A percentile compares a stretch with the other conserved stretches of the same genome.
Evolutionary conservation across 2,113 vertebrate species (phyloP).

Genomic region (Gymnobelideus leadbeateri): DNA sequence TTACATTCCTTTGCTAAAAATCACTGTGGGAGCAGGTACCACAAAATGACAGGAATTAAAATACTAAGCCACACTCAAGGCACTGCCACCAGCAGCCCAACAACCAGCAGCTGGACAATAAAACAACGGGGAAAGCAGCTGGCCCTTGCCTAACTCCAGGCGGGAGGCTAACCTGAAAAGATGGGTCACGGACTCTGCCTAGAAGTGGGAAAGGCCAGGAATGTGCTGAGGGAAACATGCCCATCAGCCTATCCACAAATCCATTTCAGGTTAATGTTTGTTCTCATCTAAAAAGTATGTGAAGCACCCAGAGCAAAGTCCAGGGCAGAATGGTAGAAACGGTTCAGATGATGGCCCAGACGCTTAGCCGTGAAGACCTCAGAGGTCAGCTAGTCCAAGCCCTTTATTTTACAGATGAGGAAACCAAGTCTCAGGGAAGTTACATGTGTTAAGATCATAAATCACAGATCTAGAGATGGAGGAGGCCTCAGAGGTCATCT

Average conservation of each 20-base stretch:
- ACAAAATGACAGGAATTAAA: slow-evolving; percentile 75
- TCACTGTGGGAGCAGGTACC: slow-evolving; percentile 65
- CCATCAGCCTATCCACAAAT: not conserved
- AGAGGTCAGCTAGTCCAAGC: not conserved
- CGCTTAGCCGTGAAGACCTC: not conserved
- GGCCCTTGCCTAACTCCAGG: slow-evolving; percentile 52
- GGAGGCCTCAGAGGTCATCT: not conserved
- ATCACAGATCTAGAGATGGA: not conserved
- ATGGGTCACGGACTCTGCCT: slow-evolving; percentile 66
- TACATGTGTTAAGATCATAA: not conserved
- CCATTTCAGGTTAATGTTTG: not conserved
- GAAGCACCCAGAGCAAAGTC: not conserved
- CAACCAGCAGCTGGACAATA: slow-evolving; percentile 56
- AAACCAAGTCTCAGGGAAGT: not conserved
- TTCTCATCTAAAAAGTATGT: not conserved
- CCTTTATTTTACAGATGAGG: not conserved
- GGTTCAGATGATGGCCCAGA: not conserved
- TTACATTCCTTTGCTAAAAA: slow-evolving; percentile 58
- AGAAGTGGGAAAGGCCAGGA: slow-evolving; percentile 34
- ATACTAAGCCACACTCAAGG: slow-evolving; percentile 70
- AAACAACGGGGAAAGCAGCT: slow-evolving; percentile 61
- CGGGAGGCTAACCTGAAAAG: slow-evolving; percentile 47
- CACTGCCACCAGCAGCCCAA: slow-evolving; percentile 62
- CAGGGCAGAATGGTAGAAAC: not conserved
- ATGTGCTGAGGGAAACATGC: not conserved